Percentiles rank a stretch among this genome's conserved stretches.
These are phyloP conservation scores for Periplaneta americana DNA, from an alignment of 1,140 invertebrate genomes.

Conservation along the genomic window DNA sequence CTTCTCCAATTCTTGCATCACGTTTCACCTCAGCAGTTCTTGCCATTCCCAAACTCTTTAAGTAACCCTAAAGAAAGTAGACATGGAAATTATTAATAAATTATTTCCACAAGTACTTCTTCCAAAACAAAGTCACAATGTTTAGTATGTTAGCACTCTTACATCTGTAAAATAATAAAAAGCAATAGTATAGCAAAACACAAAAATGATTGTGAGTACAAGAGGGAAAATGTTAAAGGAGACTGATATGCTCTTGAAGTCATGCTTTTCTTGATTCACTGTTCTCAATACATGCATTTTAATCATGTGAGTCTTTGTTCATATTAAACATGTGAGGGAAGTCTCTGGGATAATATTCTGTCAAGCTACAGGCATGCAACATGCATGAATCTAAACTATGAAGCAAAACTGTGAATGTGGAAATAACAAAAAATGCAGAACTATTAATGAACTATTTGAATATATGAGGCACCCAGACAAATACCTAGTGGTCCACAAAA, in stretches of 20 bases:
- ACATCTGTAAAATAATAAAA: not conserved
- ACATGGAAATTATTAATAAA: not conserved
- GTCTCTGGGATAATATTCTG: not conserved
- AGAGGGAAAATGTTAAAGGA: too few relatives aligned
- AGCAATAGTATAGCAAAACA: not conserved
- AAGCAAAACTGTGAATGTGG: not conserved
- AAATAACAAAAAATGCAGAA: too few relatives aligned
- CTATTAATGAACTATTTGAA: not conserved
- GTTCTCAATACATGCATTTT: not conserved
- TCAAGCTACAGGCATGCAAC: not conserved
- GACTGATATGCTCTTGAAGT: too few relatives aligned
- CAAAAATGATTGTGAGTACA: too few relatives aligned
- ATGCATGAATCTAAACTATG: not conserved
- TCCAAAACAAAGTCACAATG: not conserved
- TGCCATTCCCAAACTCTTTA: slow-evolving; percentile 93
- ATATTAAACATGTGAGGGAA: not conserved
- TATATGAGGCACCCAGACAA: not conserved
- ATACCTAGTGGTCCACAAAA: not conserved
- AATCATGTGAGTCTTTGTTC: not conserved
- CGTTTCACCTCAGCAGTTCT: slow-evolving; percentile 94
- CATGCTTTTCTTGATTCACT: not conserved
- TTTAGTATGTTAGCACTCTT: not conserved
- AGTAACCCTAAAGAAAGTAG: slow-evolving; percentile 73
- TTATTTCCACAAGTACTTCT: not conserved
- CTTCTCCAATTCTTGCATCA: slow-evolving; percentile 93